phyloP scores from a whole-genome alignment of 2,888 invertebrate genomes.

The Hoplodrina blanda region DNA sequence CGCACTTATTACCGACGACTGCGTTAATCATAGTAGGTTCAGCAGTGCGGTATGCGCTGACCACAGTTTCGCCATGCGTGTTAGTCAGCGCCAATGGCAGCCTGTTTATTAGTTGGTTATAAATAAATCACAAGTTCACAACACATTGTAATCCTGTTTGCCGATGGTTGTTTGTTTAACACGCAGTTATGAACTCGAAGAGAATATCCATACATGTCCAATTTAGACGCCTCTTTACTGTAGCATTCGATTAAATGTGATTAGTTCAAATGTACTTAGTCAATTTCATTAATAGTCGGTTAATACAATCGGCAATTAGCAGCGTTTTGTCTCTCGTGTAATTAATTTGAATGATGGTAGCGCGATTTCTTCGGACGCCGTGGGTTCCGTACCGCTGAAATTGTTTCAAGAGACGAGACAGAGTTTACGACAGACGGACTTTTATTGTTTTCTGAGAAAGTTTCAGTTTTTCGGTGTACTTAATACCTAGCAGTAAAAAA shows the following conservation, averaged over 20 bases:
- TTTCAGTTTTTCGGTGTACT: neutral
- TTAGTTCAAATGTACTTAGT: constrained; percentile 32
- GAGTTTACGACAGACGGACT: neutral
- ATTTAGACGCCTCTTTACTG: constrained; percentile 10
- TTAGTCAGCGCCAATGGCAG: constrained; percentile 23
- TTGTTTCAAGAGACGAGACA: neutral
- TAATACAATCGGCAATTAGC: constrained; percentile 47
- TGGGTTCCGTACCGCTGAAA: constrained; percentile 39
- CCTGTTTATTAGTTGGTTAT: constrained; percentile 37
- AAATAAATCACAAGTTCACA: constrained; percentile 56
- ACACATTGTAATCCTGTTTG: constrained; percentile 46
- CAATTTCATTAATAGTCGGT: constrained; percentile 52
- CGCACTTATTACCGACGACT: constrained; percentile 50
- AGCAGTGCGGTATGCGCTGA: constrained; percentile 27
- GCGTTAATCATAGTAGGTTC: constrained; percentile 47
- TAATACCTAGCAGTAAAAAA: neutral
- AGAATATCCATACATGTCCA: constrained; percentile 33
- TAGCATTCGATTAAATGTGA: constrained; percentile 13
- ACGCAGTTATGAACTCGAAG: constrained; percentile 25
- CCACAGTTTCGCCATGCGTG: constrained; percentile 21
- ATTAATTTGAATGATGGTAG: constrained; percentile 41
- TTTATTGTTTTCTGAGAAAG: neutral
- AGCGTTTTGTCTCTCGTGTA: constrained; percentile 28
- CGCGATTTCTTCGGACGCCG: neutral
- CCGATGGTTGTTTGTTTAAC: constrained; percentile 42